Conservation (phyloP, 1,140 invertebrate species). For the Venturia canescens region DNA sequence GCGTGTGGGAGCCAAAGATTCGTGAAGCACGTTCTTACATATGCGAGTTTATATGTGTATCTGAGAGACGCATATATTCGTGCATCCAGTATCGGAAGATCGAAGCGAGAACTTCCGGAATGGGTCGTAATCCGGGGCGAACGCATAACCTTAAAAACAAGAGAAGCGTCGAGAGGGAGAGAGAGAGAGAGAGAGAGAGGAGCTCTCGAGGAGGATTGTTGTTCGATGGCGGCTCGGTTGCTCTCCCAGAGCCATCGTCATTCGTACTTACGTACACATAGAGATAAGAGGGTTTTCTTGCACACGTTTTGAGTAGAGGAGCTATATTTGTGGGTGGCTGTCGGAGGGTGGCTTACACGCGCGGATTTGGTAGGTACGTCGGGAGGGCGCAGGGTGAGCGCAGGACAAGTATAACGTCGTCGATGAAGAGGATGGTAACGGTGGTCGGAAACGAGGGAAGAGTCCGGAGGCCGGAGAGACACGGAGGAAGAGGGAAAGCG, state of each 20-base stretch:
- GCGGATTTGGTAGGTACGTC: conserved; percentile 22
- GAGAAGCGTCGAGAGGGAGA: conserved; percentile 44
- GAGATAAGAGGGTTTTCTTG: background rate
- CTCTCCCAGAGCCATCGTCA: background rate
- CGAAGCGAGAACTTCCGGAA: conserved; percentile 54
- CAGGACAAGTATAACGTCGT: background rate
- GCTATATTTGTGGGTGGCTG: conserved; percentile 22
- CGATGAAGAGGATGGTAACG: background rate
- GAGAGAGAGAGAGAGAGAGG: conserved; percentile 28
- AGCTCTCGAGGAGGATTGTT: background rate
- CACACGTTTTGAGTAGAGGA: background rate
- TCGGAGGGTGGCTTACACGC: conserved; percentile 22
- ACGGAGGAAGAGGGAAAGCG: background rate
- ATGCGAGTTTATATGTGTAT: background rate
- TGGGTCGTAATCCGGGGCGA: conserved; percentile 66
- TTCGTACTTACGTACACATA: background rate
- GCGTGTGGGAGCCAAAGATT: conserved; percentile 61
- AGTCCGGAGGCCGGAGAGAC: background rate
- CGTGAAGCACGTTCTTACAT: conserved; percentile 56
- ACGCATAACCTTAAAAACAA: conserved; percentile 71
- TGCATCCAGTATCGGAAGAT: conserved; percentile 21
- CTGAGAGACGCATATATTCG: background rate
- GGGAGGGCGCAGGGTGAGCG: background rate
- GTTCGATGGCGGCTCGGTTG: conserved; percentile 27
- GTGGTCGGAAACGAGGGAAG: conserved; percentile 44